Conservation (phyloP, 64 coral and sea anemone species). For the Stylophora pistillata region DNA sequence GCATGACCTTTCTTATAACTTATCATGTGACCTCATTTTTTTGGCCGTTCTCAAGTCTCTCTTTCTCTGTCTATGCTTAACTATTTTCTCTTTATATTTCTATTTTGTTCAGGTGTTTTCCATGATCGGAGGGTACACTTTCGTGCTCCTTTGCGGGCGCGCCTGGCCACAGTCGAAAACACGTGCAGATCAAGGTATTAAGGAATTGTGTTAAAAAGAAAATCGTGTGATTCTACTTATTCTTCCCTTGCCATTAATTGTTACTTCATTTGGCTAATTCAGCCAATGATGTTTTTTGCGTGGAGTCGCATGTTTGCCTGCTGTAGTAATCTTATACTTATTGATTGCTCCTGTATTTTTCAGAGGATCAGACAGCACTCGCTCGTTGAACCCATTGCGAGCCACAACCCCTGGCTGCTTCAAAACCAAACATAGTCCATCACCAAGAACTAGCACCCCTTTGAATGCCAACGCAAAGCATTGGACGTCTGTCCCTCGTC, state of each 20-base stretch:
- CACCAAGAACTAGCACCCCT: slow-evolving; percentile 23
- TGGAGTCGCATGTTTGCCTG: no score
- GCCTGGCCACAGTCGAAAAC: not conserved
- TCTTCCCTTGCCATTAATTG: no score
- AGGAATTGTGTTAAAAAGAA: no score
- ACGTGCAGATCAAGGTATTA: not conserved
- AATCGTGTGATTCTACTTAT: no score
- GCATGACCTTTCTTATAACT: not conserved
- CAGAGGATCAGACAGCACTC: not conserved
- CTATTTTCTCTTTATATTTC: not conserved
- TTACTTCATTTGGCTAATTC: no score
- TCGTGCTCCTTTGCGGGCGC: not conserved
- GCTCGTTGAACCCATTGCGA: not conserved
- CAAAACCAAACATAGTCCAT: not conserved
- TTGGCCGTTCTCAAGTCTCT: not conserved
- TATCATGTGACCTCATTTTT: no score
- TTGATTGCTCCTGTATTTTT: not conserved
- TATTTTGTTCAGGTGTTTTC: slow-evolving; percentile 3
- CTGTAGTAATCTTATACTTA: no score
- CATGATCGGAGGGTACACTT: slow-evolving; percentile 16
- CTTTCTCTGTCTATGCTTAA: not conserved
- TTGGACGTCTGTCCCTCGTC: not conserved
- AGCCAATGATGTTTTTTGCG: no score
- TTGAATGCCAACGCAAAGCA: not conserved
- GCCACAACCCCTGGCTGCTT: not conserved